phyloP scores from a whole-genome alignment of 2,888 invertebrate species.

The Polyploca ridens region DNA sequence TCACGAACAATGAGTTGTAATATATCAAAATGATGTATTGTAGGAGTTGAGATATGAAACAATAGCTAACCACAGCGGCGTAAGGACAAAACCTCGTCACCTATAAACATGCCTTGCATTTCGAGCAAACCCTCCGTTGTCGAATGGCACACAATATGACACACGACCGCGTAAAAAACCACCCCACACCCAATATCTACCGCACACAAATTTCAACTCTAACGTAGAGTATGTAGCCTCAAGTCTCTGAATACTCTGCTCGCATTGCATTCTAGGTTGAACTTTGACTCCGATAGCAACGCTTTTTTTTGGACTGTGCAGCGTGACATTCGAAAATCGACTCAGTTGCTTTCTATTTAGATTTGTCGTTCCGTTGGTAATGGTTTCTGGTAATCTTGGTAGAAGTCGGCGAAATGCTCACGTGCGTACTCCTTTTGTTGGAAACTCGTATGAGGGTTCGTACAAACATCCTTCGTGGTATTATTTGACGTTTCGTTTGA shows the following conservation, averaged over 20 bases:
- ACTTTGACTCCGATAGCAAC: slow-evolving; percentile 65
- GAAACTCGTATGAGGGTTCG: slow-evolving; percentile 38
- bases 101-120: slow-evolving; percentile 62
- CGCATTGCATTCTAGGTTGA: slow-evolving; percentile 61
- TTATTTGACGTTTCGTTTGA: slow-evolving; percentile 58
- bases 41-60: slow-evolving; percentile 38
- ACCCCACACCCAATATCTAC: slow-evolving; percentile 40
- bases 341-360: slow-evolving; percentile 34
- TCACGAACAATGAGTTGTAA: not conserved
- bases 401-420: slow-evolving; percentile 58
- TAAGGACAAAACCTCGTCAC: slow-evolving; percentile 61
- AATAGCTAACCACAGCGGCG: slow-evolving; percentile 39
- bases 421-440: slow-evolving; percentile 68
- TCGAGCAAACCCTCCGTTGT: slow-evolving; percentile 47
- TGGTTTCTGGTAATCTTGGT: slow-evolving; percentile 48
- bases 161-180: slow-evolving; percentile 61
- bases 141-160: slow-evolving; percentile 56
- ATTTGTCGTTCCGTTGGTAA: slow-evolving; percentile 36
- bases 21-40: slow-evolving; percentile 5
- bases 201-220: slow-evolving; percentile 47
- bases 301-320: slow-evolving; percentile 50
- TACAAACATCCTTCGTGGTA: slow-evolving; percentile 43
- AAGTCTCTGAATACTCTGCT: slow-evolving; percentile 14
- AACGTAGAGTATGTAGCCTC: slow-evolving; percentile 32
- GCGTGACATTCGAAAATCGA: slow-evolving; percentile 35